phyloP scores from a whole-genome alignment of 35 echinoderm and acorn worm species.

The Heliocidaris erythrogramma region DNA sequence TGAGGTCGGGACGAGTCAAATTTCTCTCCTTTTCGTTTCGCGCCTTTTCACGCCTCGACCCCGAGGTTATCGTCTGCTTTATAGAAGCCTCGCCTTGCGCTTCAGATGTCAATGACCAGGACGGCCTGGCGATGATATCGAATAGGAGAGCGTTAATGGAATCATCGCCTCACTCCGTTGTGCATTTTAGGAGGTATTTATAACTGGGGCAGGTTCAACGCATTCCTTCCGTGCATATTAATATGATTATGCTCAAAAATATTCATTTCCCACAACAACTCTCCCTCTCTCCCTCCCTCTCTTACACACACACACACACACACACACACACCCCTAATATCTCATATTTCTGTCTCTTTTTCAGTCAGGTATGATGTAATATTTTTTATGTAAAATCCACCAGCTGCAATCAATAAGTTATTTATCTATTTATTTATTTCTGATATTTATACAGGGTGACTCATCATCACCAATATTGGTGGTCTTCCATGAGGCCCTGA shows the following conservation, averaged over 20 bases:
- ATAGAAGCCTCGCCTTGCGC: neutral
- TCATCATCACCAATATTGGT: too few species aligned
- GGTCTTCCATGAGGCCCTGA: too few species aligned
- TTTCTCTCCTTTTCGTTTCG: neutral
- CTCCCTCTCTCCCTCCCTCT: neutral
- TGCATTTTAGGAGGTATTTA: neutral
- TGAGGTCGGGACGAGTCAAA: neutral
- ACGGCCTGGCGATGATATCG: neutral
- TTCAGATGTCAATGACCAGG: neutral
- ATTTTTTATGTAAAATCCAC: too few species aligned
- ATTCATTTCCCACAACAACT: neutral
- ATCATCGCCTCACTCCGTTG: neutral
- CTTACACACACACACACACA: neutral
- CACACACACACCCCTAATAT: too few species aligned
- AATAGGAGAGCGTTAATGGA: neutral
- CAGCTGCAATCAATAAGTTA: too few species aligned
- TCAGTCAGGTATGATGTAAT: too few species aligned
- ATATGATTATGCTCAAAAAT: too few species aligned
- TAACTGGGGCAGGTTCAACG: too few species aligned
- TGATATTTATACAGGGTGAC: too few species aligned
- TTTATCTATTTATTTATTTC: too few species aligned
- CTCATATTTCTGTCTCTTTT: too few species aligned
- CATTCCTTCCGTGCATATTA: too few species aligned
- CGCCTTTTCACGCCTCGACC: neutral
- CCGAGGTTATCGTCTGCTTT: neutral